phyloP scores from a whole-genome alignment of 2,113 vertebrate genomes.

The Sorex fumeus region DNA sequence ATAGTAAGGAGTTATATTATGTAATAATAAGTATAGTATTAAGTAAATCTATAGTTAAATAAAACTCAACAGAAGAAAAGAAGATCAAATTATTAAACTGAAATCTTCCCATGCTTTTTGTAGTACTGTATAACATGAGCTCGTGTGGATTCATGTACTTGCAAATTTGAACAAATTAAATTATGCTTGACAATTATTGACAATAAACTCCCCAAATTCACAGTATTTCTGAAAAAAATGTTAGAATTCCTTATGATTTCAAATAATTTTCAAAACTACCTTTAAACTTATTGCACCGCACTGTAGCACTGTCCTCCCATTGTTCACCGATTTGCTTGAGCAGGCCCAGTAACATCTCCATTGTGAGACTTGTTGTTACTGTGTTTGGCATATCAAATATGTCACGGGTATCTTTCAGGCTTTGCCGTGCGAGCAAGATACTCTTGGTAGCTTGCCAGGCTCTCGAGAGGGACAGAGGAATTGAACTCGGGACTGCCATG shows the following conservation, averaged over 20 bases:
- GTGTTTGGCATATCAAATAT: too few relatives aligned
- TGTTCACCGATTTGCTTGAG: too few relatives aligned
- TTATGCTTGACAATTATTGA: neutral
- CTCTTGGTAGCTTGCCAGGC: too few relatives aligned
- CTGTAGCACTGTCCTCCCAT: too few relatives aligned
- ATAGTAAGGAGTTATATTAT: too few relatives aligned
- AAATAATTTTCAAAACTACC: neutral
- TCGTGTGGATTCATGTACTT: neutral
- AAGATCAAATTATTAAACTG: neutral
- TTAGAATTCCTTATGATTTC: neutral
- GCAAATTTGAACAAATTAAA: neutral
- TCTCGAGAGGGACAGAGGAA: too few relatives aligned
- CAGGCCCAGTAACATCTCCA: too few relatives aligned
- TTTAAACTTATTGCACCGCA: neutral
- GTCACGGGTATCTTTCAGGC: too few relatives aligned
- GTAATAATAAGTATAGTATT: neutral
- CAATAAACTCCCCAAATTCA: neutral
- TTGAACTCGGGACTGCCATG: too few relatives aligned
- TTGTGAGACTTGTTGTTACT: too few relatives aligned
- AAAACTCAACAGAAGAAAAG: slow-evolving; percentile 17
- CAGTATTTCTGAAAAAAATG: slow-evolving; percentile 7
- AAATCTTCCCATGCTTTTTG: neutral
- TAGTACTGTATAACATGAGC: neutral
- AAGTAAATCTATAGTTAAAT: neutral
- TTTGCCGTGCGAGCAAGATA: too few relatives aligned